A percentile compares a stretch with the other conserved stretches of the same genome.
Evolutionary conservation across 2,888 invertebrate genomes (phyloP).

Genomic region (Caenorhabditis japonica): DNA sequence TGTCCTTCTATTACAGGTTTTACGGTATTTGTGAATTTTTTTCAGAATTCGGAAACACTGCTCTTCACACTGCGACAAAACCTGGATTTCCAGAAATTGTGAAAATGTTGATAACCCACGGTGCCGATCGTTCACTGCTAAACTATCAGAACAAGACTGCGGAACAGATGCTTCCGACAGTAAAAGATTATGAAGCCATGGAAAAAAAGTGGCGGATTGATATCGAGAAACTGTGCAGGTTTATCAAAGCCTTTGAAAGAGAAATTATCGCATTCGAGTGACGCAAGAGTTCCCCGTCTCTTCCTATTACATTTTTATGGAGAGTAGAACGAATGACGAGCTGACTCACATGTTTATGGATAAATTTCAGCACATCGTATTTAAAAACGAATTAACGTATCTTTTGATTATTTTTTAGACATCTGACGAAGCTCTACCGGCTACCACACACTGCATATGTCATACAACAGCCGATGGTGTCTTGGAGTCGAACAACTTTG

Average conservation of each 20-base stretch:
- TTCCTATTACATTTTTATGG: conserved; percentile 10
- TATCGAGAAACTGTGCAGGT: not conserved
- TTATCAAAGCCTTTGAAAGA: conserved; percentile 3
- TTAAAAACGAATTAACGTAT: not conserved
- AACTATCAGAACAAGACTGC: too few relatives aligned
- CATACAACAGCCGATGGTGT: too few relatives aligned
- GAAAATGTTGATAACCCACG: conserved; percentile 11
- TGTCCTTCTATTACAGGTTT: too few relatives aligned
- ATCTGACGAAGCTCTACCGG: too few relatives aligned
- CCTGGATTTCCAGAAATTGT: conserved; percentile 1
- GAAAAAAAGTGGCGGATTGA: too few relatives aligned
- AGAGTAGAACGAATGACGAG: too few relatives aligned
- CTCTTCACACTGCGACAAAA: too few relatives aligned
- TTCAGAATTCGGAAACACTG: too few relatives aligned
- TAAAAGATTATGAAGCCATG: conserved; percentile 3
- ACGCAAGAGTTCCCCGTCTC: conserved; percentile 6
- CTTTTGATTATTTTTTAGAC: too few relatives aligned
- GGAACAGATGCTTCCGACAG: conserved; percentile 3
- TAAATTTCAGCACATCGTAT: conserved; percentile 13
- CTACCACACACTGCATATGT: too few relatives aligned
- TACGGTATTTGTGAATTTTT: too few relatives aligned
- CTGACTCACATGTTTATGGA: conserved; percentile 3
- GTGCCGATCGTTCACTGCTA: conserved; percentile 18
- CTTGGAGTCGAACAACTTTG: too few relatives aligned
- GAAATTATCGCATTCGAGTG: conserved; percentile 1